Conservation (phyloP, 2,888 invertebrate species). For the Heteropelma amictum region DNA sequence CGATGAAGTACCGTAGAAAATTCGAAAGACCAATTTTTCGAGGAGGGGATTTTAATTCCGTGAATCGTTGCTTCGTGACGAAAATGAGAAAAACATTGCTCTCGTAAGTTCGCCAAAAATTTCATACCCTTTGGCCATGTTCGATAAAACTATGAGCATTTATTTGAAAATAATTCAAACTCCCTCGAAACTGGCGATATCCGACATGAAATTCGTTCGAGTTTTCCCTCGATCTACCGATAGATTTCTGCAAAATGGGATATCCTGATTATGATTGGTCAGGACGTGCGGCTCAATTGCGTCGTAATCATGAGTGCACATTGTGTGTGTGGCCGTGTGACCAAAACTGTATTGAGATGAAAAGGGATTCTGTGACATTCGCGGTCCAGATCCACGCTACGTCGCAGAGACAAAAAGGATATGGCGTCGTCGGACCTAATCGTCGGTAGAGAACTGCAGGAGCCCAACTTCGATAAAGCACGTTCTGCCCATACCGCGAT, state of each 20-base stretch:
- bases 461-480: constrained; percentile 42
- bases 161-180: neutral
- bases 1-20: neutral
- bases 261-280: constrained; percentile 65
- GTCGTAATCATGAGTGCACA: constrained; percentile 34
- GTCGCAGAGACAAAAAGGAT: constrained; percentile 19
- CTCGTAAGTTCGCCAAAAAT: too few species aligned
- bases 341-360: constrained; percentile 13
- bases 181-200: neutral
- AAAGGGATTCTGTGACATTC: neutral
- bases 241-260: neutral
- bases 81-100: too few species aligned
- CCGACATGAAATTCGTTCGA: neutral
- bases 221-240: neutral
- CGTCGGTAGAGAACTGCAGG: constrained; percentile 24
- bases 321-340: neutral
- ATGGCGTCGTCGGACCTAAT: too few species aligned
- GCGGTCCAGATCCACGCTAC: constrained; percentile 10
- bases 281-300: constrained; percentile 64
- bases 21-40: neutral
- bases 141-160: too few species aligned
- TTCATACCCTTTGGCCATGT: too few species aligned
- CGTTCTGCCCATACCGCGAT: constrained; percentile 21
- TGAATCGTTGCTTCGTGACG: neutral
- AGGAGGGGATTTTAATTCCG: neutral